A percentile compares a stretch with the other conserved stretches of the same genome.
These are phyloP conservation scores for Notoglanidium macrostoma DNA, from an alignment of 2,797 vertebrate species.

Conservation along the genomic window DNA sequence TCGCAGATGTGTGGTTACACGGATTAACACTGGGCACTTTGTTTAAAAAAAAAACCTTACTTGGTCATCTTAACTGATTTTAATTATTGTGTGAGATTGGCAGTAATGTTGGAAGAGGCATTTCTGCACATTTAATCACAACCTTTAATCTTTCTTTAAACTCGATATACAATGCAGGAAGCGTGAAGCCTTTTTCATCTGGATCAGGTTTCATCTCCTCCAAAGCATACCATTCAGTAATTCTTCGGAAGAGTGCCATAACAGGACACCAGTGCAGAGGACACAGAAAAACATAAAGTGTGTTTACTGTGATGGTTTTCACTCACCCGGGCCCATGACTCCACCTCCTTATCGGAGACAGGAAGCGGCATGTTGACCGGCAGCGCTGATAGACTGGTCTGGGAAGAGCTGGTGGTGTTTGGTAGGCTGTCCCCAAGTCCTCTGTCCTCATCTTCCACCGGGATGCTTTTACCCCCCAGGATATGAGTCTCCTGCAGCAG, in stretches of 20 bases:
- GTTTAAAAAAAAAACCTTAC: not conserved
- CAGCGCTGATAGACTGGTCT: conserved; percentile 77
- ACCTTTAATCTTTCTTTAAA: not conserved
- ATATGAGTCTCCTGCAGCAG: conserved; percentile 77
- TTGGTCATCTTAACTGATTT: not conserved
- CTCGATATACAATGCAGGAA: not conserved
- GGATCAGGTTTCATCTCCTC: not conserved
- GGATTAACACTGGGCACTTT: not conserved
- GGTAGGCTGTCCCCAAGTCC: conserved; percentile 81
- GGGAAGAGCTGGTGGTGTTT: conserved; percentile 82
- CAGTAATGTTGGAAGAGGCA: not conserved
- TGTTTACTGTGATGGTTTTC: not conserved
- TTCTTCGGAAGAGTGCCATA: too few species aligned
- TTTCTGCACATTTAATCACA: not conserved
- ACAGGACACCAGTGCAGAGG: not conserved
- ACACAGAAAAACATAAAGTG: not conserved
- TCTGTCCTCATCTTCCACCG: conserved; percentile 77
- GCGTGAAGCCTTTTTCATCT: not conserved
- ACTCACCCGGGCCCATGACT: conserved; percentile 48
- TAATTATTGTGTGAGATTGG: not conserved
- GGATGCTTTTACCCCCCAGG: conserved; percentile 69
- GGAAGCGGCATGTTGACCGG: conserved; percentile 59
- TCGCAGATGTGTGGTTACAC: not conserved
- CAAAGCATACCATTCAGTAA: not conserved
- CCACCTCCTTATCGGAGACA: conserved; percentile 55